Conservation (phyloP, 2,113 vertebrate species). For the Isichthys henryi region DNA sequence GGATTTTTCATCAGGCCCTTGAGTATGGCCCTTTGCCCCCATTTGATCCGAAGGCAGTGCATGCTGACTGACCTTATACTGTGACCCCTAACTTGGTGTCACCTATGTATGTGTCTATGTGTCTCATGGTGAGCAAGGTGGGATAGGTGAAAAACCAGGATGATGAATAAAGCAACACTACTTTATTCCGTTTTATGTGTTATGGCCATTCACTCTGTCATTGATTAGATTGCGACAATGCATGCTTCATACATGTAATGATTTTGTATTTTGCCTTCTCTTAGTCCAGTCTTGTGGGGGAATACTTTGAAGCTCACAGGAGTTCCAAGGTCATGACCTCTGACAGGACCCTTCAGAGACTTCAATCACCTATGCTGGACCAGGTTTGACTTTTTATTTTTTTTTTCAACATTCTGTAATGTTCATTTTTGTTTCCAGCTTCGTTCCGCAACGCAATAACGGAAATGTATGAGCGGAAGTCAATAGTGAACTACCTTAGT, state of each 20-base stretch:
- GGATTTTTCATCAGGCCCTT: neutral
- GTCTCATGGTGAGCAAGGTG: neutral
- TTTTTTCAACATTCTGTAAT: no score
- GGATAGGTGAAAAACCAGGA: neutral
- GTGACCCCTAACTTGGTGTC: neutral
- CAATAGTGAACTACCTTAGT: no score
- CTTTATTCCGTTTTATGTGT: neutral
- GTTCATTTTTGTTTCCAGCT: no score
- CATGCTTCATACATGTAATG: neutral
- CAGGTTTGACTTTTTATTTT: conserved; percentile 62
- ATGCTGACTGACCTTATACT: neutral
- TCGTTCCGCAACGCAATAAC: no score
- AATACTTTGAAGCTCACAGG: conserved; percentile 95
- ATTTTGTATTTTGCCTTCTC: neutral
- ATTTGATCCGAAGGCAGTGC: neutral
- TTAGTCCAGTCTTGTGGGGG: conserved; percentile 76
- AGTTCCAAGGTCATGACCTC: conserved; percentile 91
- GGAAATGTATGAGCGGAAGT: no score
- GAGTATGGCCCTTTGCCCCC: neutral
- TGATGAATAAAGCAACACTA: neutral
- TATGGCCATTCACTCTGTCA: neutral
- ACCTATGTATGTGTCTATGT: neutral
- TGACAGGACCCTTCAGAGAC: conserved; percentile 82
- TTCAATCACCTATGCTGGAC: conserved; percentile 74
- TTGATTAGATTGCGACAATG: neutral